Base-by-base conservation (phyloP, 2,113 vertebrate species). In the Dasypus novemcinctus region DNA sequence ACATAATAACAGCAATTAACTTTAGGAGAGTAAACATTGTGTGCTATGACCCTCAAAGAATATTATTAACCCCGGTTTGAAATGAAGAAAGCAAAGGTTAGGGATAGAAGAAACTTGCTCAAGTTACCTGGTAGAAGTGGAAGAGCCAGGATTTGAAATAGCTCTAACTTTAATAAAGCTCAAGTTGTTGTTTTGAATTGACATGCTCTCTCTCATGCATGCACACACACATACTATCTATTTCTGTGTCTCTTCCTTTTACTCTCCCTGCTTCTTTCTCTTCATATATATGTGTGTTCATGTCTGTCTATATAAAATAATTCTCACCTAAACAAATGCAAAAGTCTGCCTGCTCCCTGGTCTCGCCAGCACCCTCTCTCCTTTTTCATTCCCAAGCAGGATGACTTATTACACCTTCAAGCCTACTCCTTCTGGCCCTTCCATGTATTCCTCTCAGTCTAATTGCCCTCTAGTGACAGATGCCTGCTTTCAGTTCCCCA, bases 271-370 rank as follows among this genome's bases (percentile, higher is more conserved):
- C 49, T 41, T 46, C 52, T 36, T 25, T 29, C 38, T 46, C 33
- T 4, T 82, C 5, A 0, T 20, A 1, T 3, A 11, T 4, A n/a
- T 23, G 5, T 18, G 10, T 29, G 2, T 23, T 7, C 11, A 12
- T 20, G 33, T 5, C 1, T 46, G 27, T 38, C 21, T n/a, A 12
- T 68, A 1, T 63, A 27, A n/a, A 90, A 52, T 8, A 59, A 54
- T 21, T 66, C 25, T 49, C 43, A 25, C 71, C 52, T 43, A 23
- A 21, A 52, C 27, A 20, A 54, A 79, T 4, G 21, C 25, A 20
- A 33, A 8, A 79, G 38, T 12, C 82, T 54, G 17, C 9, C 68
- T 59, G 17, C 27, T 31, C 1, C 21, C 20, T 54, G 18, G 5
- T 11, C 41, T 61, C 54, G 17, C 21, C 38, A 21, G 7, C 4